Evolutionary conservation across 2,888 invertebrate genomes (phyloP).

Genomic region (Urechis unicinctus): DNA sequence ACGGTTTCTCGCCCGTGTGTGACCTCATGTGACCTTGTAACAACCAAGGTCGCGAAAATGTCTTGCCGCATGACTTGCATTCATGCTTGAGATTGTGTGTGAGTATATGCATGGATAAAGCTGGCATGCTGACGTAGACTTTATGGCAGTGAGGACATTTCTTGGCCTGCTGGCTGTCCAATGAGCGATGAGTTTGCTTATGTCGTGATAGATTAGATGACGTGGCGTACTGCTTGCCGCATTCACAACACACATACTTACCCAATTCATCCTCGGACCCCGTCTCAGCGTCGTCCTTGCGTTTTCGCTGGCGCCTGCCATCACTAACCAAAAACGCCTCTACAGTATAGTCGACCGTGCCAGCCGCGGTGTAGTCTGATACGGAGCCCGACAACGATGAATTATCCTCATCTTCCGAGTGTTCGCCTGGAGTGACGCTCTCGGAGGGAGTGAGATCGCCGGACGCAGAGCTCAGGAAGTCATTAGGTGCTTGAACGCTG

Average conservation of each 20-base stretch:
- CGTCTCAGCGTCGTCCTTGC: no score
- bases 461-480: no score
- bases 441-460: no score
- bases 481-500: no score
- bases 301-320: no score
- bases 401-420: no score
- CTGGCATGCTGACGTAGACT: constrained; percentile 96
- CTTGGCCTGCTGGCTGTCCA: constrained; percentile 88
- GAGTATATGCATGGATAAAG: constrained; percentile 85
- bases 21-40: constrained; percentile 59
- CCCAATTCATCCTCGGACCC: no score
- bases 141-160: constrained; percentile 93
- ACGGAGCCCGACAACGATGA: no score
- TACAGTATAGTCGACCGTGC: no score
- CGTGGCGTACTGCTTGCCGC: constrained; percentile 86
- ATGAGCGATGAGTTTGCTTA: constrained; percentile 85
- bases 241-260: constrained; percentile 79
- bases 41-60: constrained; percentile 96
- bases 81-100: constrained; percentile 90
- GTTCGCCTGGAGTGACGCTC: no score
- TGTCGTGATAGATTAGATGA: constrained; percentile 82
- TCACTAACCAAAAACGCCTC: no score
- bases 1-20: constrained; percentile 72
- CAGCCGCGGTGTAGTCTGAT: no score
- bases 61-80: constrained; percentile 87